These are phyloP conservation scores for Globicephala melas DNA, from an alignment of 2,113 vertebrate species.

Conservation along the genomic window DNA sequence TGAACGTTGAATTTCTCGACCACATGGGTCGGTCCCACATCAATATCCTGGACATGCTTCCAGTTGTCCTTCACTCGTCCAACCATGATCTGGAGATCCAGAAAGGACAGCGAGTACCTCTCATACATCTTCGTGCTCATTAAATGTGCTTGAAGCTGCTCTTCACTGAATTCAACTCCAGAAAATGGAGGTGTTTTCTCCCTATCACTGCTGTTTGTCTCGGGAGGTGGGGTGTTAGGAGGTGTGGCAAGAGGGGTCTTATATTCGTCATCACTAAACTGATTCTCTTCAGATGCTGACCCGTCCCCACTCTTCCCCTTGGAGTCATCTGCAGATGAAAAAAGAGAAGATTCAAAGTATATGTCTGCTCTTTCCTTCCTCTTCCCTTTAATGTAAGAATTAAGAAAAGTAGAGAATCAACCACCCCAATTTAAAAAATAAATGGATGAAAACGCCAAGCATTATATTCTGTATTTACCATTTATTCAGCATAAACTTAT, in stretches of 20 bases:
- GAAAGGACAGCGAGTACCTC: slow-evolving; percentile 93
- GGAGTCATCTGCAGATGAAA: slow-evolving; percentile 80
- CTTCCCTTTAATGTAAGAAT: background rate
- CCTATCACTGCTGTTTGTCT: slow-evolving; percentile 63
- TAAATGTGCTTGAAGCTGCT: slow-evolving; percentile 82
- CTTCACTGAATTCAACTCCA: slow-evolving; percentile 82
- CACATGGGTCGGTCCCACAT: slow-evolving; percentile 96
- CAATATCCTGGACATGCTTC: slow-evolving; percentile 95
- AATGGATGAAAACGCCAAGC: background rate
- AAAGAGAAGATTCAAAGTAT: background rate
- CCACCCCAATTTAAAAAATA: background rate
- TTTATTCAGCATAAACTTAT: background rate
- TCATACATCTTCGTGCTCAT: slow-evolving; percentile 93
- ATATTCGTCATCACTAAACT: slow-evolving; percentile 96
- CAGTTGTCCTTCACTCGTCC: slow-evolving; percentile 96
- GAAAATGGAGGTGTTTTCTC: slow-evolving; percentile 74
- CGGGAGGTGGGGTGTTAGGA: slow-evolving; percentile 90
- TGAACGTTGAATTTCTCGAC: slow-evolving; percentile 98
- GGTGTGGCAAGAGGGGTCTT: slow-evolving; percentile 96
- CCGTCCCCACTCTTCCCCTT: slow-evolving; percentile 79
- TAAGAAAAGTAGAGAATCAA: background rate
- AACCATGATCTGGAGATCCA: slow-evolving; percentile 99
- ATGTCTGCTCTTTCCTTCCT: background rate
- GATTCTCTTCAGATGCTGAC: slow-evolving; percentile 85
- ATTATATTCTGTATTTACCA: background rate